phyloP scores from a whole-genome alignment of 2,113 vertebrate species.

The Rynchops niger region DNA sequence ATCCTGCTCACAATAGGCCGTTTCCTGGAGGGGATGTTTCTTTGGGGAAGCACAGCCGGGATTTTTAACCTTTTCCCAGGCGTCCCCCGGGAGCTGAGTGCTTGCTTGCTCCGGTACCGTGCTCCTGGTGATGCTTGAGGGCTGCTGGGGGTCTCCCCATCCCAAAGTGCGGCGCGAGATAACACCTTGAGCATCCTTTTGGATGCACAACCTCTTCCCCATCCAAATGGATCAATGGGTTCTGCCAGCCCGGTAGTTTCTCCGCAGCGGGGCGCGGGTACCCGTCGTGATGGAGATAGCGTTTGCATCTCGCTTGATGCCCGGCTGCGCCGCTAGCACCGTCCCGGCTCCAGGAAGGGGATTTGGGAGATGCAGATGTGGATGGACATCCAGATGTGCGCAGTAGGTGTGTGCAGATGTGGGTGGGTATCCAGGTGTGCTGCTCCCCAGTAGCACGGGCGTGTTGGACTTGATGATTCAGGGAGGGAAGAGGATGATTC shows the following conservation, averaged over 20 bases:
- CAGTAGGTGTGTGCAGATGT: too few relatives aligned
- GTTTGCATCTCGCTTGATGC: fast-evolving
- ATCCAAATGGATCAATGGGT: not conserved
- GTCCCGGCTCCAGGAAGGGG: not conserved
- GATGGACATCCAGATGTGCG: too few relatives aligned
- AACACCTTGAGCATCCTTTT: not conserved
- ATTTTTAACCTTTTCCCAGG: constrained; percentile 48
- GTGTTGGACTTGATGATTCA: not conserved
- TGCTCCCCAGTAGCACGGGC: fast-evolving
- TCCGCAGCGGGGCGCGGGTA: not conserved
- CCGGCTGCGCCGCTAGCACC: fast-evolving
- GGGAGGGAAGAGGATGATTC: too few relatives aligned
- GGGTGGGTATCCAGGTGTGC: not conserved
- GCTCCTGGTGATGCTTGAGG: fast-evolving
- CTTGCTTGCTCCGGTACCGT: not conserved
- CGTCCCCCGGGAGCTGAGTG: not conserved
- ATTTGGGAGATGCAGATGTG: not conserved
- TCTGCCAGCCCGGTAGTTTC: not conserved
- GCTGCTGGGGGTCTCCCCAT: fast-evolving
- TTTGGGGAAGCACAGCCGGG: not conserved
- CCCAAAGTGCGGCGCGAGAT: fast-evolving
- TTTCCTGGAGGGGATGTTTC: constrained; percentile 63
- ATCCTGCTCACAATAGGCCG: constrained; percentile 57
- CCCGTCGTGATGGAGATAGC: fast-evolving
- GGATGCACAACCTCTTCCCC: not conserved